Conservation (phyloP, 2,888 invertebrate species). For the Parapristionchus giblindavisi region DNA sequence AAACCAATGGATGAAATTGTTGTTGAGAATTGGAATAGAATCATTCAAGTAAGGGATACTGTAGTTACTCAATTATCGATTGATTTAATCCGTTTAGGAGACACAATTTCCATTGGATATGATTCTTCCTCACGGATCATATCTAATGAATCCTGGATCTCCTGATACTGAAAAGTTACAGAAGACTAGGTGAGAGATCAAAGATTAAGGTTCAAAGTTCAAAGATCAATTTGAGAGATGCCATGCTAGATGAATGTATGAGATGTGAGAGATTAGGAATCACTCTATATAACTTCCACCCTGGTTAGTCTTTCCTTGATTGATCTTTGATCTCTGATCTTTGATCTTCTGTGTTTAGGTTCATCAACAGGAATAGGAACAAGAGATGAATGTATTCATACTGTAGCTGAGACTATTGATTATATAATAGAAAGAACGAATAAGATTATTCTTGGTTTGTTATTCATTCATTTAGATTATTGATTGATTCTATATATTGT, state of each 20-base stretch:
- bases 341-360: conserved; percentile 54
- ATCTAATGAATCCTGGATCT: conserved; percentile 73
- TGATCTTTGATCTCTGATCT: background rate
- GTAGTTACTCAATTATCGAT: background rate
- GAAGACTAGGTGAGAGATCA: conserved; percentile 45
- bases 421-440: conserved; percentile 63
- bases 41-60: conserved; percentile 51
- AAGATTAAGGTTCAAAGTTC: background rate
- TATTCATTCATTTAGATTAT: background rate
- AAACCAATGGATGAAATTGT: conserved; percentile 60
- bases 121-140: conserved; percentile 71
- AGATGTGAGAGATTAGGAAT: conserved; percentile 72
- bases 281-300: conserved; percentile 73
- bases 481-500: conserved; percentile 44
- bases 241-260: conserved; percentile 72
- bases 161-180: conserved; percentile 70
- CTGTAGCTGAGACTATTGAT: conserved; percentile 71
- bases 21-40: conserved; percentile 67
- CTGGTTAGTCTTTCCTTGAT: conserved; percentile 65
- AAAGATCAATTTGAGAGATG: conserved; percentile 68
- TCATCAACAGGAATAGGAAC: conserved; percentile 69
- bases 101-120: conserved; percentile 59
- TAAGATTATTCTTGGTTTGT: conserved; percentile 50
- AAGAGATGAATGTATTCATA: conserved; percentile 67
- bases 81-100: conserved; percentile 51